Base-by-base conservation (phyloP, 1,140 invertebrate species). In the Drosophila paulistorum region DNA sequence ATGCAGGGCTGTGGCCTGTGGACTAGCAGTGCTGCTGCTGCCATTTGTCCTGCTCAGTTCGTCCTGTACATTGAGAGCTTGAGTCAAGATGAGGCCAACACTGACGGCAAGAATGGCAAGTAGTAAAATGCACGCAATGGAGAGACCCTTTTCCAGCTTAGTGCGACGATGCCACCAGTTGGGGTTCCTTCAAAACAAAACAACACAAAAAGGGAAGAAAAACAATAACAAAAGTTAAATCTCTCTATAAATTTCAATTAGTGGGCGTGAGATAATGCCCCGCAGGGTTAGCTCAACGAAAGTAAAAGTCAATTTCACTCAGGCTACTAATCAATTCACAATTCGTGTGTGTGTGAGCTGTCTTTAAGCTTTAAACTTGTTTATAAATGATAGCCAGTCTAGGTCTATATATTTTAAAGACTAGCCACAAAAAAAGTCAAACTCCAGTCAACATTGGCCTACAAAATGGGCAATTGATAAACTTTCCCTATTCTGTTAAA, bases 111-210 rank as follows among this genome's bases (percentile, higher is more conserved):
- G 94, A 33, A 95, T 92, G 42, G 96, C 92, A 14, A 95, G 90
- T 30, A 95, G 93, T 64, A 96, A 93, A 26, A 94, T 93, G 39
- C 94, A 94, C 4, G 95, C 90, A 10, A 97, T 81, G 67, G 96
- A 95, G 73, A 97, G 92, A 51, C 95, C 93, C 76, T 96, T 94
- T 93, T 98, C 97, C 93, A 97, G 92, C 74, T 95, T 93, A 11
- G 96, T 97, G 74, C 97, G 93, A 71, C 96, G 94, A 74, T 95
- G 95, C 97, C 97, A 98, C 95, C 96, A 97, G 92, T 96, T 96
- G 81, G 96, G 96, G 92, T 96, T 96, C 93, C 96, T 97, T 92
- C 6, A 1, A 7, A 7, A 93, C 93, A 76, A 80, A 85, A 54
- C 30, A 10, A 35, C 13, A 39, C 7, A 42, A 55, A 72, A 4